These are phyloP conservation scores for Drosophila atripex DNA, from an alignment of 2,888 invertebrate species.

Conservation along the genomic window DNA sequence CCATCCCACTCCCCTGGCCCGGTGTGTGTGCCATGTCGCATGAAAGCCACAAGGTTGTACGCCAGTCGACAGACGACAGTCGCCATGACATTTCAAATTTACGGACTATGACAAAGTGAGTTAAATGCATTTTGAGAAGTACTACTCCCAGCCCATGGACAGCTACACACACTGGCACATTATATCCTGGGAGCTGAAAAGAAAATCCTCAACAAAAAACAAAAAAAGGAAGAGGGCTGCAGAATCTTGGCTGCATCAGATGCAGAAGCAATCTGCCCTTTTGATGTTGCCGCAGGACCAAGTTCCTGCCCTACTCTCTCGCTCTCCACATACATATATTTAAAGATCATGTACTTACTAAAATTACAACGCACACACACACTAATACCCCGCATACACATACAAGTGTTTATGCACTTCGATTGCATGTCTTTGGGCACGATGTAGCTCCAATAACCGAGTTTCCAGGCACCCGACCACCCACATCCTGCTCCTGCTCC, in stretches of 20 bases:
- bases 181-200: slow-evolving; percentile 22
- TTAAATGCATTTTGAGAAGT: slow-evolving; percentile 75
- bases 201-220: slow-evolving; percentile 39
- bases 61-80: slow-evolving; percentile 70
- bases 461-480: slow-evolving; percentile 21
- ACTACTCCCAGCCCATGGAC: slow-evolving; percentile 43
- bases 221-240: background rate
- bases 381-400: background rate
- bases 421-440: slow-evolving; percentile 46
- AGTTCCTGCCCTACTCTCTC: background rate
- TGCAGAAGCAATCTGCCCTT: slow-evolving; percentile 44
- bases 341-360: slow-evolving; percentile 56
- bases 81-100: slow-evolving; percentile 77
- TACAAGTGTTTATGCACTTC: slow-evolving; percentile 50
- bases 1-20: slow-evolving; percentile 1
- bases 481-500: slow-evolving; percentile 12
- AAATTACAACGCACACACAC: slow-evolving; percentile 44
- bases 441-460: slow-evolving; percentile 43
- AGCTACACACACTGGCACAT: background rate
- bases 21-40: slow-evolving; percentile 52
- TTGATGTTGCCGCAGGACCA: slow-evolving; percentile 42
- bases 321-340: slow-evolving; percentile 39
- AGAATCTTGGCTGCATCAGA: slow-evolving; percentile 23
- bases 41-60: slow-evolving; percentile 73
- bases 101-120: slow-evolving; percentile 77